A percentile compares a stretch with the other conserved stretches of the same genome.
These are phyloP conservation scores for Callimorpha dominula DNA, from an alignment of 2,888 invertebrate species.

Conservation along the genomic window DNA sequence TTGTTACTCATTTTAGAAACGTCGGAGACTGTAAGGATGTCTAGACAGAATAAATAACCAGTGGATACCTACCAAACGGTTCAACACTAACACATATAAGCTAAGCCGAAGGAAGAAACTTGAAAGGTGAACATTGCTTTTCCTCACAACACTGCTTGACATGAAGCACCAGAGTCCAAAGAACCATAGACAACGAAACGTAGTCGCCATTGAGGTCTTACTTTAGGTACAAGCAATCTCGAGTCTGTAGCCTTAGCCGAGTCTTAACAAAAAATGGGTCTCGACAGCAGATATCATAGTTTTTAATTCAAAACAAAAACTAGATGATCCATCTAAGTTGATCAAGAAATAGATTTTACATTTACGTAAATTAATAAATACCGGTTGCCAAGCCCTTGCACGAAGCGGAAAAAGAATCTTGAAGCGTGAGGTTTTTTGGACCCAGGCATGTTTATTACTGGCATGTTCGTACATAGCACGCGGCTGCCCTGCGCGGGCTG, in stretches of 20 bases:
- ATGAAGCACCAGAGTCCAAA: slow-evolving; percentile 74
- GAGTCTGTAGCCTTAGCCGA: slow-evolving; percentile 23
- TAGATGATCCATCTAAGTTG: neutral
- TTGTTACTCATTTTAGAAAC: slow-evolving; percentile 49
- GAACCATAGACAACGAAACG: slow-evolving; percentile 54
- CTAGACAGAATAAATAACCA: slow-evolving; percentile 63
- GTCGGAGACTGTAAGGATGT: slow-evolving; percentile 58
- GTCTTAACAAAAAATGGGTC: slow-evolving; percentile 26
- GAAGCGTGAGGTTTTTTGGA: slow-evolving; percentile 72
- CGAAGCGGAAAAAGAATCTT: slow-evolving; percentile 30
- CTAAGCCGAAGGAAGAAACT: slow-evolving; percentile 73
- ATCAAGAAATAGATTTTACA: neutral
- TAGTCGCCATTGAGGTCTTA: slow-evolving; percentile 15
- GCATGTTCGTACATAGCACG: slow-evolving; percentile 87
- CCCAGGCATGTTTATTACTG: slow-evolving; percentile 65
- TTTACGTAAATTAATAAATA: neutral
- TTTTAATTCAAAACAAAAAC: too few species aligned
- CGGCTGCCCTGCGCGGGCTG: slow-evolving; percentile 86
- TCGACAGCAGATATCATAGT: slow-evolving; percentile 3
- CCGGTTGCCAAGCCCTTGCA: slow-evolving; percentile 10
- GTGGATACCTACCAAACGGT: slow-evolving; percentile 59
- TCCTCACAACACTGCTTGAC: slow-evolving; percentile 74
- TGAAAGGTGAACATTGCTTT: slow-evolving; percentile 71
- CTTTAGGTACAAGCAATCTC: slow-evolving; percentile 15
- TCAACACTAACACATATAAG: slow-evolving; percentile 72